Evolutionary conservation across 2,113 vertebrate species (phyloP).

Genomic region (Nesoenas mayeri): DNA sequence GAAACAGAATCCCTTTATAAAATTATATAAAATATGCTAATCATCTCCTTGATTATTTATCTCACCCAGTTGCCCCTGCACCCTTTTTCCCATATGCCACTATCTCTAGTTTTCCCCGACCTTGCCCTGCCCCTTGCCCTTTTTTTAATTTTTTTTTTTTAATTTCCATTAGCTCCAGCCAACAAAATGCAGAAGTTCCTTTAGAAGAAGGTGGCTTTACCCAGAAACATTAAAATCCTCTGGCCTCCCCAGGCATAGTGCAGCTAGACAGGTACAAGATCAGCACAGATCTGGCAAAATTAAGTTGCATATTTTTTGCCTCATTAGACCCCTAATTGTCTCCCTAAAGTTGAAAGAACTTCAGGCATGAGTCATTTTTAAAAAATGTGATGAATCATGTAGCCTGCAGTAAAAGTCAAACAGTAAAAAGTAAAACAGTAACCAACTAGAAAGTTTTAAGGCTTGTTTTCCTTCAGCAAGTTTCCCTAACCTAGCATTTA

Average conservation of each 20-base stretch:
- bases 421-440: not conserved
- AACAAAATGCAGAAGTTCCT: not conserved
- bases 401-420: not conserved
- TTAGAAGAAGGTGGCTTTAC: not conserved
- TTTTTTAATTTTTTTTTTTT: not conserved
- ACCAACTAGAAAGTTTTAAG: not conserved
- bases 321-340: rapidly evolving
- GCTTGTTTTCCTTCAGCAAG: not conserved
- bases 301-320: not conserved
- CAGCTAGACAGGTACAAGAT: not conserved
- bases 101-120: not conserved
- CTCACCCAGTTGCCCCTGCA: rapidly evolving
- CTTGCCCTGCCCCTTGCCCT: not conserved
- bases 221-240: not conserved
- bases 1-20: not conserved
- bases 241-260: not conserved
- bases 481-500: not conserved
- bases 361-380: not conserved
- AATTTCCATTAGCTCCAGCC: not conserved
- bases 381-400: not conserved
- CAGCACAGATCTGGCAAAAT: not conserved
- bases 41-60: not conserved
- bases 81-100: not conserved
- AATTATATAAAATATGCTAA: not conserved
- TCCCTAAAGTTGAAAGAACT: not conserved